These are phyloP conservation scores for Thera britannica DNA, from an alignment of 2,888 invertebrate species.

Conservation along the genomic window DNA sequence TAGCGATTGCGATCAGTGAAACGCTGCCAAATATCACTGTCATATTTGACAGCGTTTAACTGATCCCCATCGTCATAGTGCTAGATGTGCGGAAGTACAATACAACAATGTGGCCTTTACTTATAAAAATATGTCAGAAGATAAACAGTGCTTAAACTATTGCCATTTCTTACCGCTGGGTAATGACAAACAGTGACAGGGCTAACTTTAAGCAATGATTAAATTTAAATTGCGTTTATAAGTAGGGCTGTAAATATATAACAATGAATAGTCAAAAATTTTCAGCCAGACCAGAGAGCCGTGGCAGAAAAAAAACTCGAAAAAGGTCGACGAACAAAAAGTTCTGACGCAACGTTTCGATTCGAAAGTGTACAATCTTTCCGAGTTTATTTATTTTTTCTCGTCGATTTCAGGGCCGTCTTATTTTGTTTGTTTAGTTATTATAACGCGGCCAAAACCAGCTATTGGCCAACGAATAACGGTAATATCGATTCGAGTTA, in stretches of 20 bases:
- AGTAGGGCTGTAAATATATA: too few species aligned
- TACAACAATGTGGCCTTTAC: too few species aligned
- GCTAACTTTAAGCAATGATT: too few species aligned
- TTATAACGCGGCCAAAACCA: conserved; percentile 27
- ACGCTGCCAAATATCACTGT: too few species aligned
- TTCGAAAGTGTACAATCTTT: conserved; percentile 38
- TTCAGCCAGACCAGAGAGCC: conserved; percentile 18
- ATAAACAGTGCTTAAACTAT: too few species aligned
- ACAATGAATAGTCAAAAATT: conserved; percentile 27
- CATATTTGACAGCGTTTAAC: too few species aligned
- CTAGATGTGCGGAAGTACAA: too few species aligned
- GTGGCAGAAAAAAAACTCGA: conserved; percentile 39
- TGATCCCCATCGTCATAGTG: too few species aligned
- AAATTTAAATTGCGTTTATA: too few species aligned
- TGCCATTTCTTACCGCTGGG: too few species aligned
- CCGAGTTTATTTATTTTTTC: conserved; percentile 20
- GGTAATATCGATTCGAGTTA: conserved; percentile 9
- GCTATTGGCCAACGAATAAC: conserved; percentile 18
- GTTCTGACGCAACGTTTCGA: conserved; percentile 47
- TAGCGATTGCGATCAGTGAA: neutral
- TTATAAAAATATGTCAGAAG: too few species aligned
- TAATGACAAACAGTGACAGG: too few species aligned
- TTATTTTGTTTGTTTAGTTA: conserved; percentile 38
- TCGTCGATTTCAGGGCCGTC: conserved; percentile 33
- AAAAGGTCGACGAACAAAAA: conserved; percentile 47